Evolutionary conservation across 2,888 invertebrate genomes (phyloP).

Genomic region (Drosophila paranaensis): DNA sequence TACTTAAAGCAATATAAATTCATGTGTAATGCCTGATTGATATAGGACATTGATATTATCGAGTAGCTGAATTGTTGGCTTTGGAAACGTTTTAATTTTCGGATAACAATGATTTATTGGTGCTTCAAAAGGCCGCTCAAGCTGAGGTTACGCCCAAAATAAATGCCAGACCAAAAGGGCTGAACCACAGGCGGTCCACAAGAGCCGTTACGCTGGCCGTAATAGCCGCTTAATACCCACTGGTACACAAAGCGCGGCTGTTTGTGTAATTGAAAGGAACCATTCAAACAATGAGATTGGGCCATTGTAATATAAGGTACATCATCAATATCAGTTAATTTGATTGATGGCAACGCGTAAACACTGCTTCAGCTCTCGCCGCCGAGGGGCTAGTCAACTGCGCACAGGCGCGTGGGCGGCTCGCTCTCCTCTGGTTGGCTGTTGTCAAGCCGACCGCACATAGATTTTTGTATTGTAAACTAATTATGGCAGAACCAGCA

Average conservation of each 20-base stretch:
- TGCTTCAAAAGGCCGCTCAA: background rate
- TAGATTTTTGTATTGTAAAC: slow-evolving; percentile 41
- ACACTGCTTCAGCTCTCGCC: slow-evolving; percentile 28
- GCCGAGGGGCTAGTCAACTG: slow-evolving; percentile 54
- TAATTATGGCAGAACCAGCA: slow-evolving; percentile 47
- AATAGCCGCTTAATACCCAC: slow-evolving; percentile 32
- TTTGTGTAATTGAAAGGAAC: slow-evolving; percentile 42
- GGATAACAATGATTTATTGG: slow-evolving; percentile 7
- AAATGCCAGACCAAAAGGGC: slow-evolving; percentile 54
- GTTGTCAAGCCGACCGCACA: slow-evolving; percentile 49
- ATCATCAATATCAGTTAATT: slow-evolving; percentile 81
- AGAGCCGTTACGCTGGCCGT: background rate
- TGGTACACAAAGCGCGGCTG: slow-evolving; percentile 20
- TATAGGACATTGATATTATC: background rate
- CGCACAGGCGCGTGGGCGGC: slow-evolving; percentile 47
- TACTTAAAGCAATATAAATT: no score
- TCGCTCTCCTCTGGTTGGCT: slow-evolving; percentile 14
- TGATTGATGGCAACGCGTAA: slow-evolving; percentile 69
- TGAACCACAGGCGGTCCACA: slow-evolving; percentile 14
- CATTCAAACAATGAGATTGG: slow-evolving; percentile 33
- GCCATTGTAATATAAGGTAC: slow-evolving; percentile 40
- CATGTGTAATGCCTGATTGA: background rate
- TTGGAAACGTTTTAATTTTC: background rate
- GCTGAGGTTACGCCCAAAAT: slow-evolving; percentile 52
- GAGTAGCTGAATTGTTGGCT: background rate